Evolutionary conservation across 1,140 invertebrate species (phyloP).

Genomic region (Heliconius nattereri): DNA sequence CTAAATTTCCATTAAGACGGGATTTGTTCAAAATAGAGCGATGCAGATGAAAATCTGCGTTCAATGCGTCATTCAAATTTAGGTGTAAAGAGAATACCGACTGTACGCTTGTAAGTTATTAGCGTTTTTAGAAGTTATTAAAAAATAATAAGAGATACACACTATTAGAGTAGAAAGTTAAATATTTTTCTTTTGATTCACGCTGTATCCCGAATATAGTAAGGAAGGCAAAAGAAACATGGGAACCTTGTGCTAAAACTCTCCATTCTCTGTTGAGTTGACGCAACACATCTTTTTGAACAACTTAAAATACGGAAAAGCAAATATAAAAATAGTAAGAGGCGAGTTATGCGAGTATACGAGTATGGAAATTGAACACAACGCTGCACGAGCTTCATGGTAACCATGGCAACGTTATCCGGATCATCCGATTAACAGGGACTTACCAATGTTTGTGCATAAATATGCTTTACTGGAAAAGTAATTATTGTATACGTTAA

Average conservation of each 20-base stretch:
- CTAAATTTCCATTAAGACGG: background rate
- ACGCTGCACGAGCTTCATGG: background rate
- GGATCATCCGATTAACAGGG: conserved; percentile 1
- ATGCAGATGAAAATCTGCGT: background rate
- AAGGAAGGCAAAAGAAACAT: too few relatives aligned
- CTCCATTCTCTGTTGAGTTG: too few relatives aligned
- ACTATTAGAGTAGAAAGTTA: too few relatives aligned
- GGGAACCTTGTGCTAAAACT: too few relatives aligned
- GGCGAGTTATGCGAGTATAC: background rate
- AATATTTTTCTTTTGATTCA: too few relatives aligned
- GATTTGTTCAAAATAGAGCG: background rate
- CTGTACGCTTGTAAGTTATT: background rate
- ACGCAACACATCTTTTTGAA: too few relatives aligned
- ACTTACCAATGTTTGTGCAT: conserved; percentile 1
- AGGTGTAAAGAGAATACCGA: background rate
- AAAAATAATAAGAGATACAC: background rate
- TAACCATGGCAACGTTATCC: conserved; percentile 1
- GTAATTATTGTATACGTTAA: background rate
- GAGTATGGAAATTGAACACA: background rate
- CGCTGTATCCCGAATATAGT: too few relatives aligned
- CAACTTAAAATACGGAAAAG: background rate
- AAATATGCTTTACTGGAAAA: background rate
- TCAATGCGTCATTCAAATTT: background rate
- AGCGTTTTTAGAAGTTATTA: background rate
- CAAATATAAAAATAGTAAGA: background rate